Conservation (phyloP, 2,888 invertebrate species). For the Agapetus fuscipes region DNA sequence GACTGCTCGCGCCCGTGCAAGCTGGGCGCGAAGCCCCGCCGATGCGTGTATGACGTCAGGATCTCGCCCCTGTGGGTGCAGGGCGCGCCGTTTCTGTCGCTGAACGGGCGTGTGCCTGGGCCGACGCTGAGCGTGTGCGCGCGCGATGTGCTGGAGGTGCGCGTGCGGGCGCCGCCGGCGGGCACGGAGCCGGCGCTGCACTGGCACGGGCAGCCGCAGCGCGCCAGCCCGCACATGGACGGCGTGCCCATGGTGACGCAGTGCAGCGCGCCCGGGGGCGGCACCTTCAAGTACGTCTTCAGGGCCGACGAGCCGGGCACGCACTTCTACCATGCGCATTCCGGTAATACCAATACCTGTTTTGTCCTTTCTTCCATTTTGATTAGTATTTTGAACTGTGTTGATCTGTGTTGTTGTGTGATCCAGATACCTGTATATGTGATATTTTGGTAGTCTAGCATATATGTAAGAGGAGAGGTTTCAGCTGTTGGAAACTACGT, state of each 20-base stretch:
- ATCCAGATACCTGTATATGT: too few relatives aligned
- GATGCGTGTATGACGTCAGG: conserved; percentile 35
- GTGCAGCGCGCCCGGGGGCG: conserved; percentile 59
- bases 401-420: too few relatives aligned
- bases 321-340: conserved; percentile 63
- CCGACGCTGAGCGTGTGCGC: conserved; percentile 43
- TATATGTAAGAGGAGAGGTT: too few relatives aligned
- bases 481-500: too few relatives aligned
- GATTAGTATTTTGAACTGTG: too few relatives aligned
- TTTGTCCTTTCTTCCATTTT: too few relatives aligned
- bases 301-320: conserved; percentile 58
- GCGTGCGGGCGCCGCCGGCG: conserved; percentile 40
- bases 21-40: conserved; percentile 40
- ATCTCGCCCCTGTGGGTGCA: conserved; percentile 32
- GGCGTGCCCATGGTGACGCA: conserved; percentile 70
- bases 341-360: too few relatives aligned
- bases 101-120: conserved; percentile 39
- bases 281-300: conserved; percentile 62
- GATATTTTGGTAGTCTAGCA: too few relatives aligned
- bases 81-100: conserved; percentile 30
- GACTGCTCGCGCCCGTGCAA: conserved; percentile 40
- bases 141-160: not conserved
- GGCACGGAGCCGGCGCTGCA: conserved; percentile 53
- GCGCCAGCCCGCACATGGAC: conserved; percentile 62
- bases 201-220: conserved; percentile 61